Base-by-base conservation (phyloP, 2,888 invertebrate species). In the Sisyra terminalis region DNA sequence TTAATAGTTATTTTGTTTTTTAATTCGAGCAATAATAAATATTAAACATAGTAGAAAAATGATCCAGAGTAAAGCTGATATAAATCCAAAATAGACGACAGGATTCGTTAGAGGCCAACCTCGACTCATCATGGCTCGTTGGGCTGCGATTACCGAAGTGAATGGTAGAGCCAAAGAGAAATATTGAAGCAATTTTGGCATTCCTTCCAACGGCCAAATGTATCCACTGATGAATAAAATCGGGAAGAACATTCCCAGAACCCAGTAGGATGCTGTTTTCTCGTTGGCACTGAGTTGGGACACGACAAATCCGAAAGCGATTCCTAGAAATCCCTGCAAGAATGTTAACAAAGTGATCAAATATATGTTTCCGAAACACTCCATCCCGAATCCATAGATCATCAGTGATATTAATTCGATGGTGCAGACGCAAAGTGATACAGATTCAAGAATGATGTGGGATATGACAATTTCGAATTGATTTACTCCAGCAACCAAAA, bases 161-260 rank as follows among this genome's bases (percentile, higher is more conserved):
- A 83, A 78, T 1, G 88, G 88, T 4, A 87, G 64, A 1, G 66
- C 57, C 45, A 51, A 53, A 0, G 60, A 53, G 24, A 61, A 49
- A 42, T 51, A 53, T 41, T 55, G 50, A 9, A 63, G 49, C 6
- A 51, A 46, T 18, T 49, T 45, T 13, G 75, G 75, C 65, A 75
- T 78, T 4, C 73, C 77, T 58, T 81, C 76, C 10, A 75, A 52
- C 0, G 81, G 80, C 81, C 81, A 81, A 32, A 81, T 61, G 43
- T 75, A 64, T 39, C 77, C 77, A 75, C 49, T 17, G 53, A 53
- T 48, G 45, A 30, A 47, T 16, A 35, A 35, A 13, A 35, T 10
- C 13, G 35, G 35, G 16, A 15, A 39, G 75, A 63, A 13, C 13
- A 35, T 14, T 13, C 35, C 35, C 35, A 35, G 3, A 35, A 13